phyloP scores from a whole-genome alignment of 2,888 invertebrate species.

The Mylabris sibirica region DNA sequence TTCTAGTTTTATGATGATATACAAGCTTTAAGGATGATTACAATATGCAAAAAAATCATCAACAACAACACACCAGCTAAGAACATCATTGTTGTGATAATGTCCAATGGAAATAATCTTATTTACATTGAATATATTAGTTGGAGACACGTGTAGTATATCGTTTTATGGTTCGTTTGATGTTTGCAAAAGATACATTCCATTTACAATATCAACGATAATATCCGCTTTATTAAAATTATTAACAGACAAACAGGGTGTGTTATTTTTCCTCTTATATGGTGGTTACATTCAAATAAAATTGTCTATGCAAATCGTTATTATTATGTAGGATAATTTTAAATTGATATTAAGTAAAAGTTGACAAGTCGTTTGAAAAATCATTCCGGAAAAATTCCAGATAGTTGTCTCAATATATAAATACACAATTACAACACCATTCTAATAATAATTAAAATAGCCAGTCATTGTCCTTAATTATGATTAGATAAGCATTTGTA shows the following conservation, averaged over 20 bases:
- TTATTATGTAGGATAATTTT: slow-evolving; percentile 5
- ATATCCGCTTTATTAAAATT: slow-evolving; percentile 7
- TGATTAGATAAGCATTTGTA: not conserved
- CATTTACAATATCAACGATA: not conserved
- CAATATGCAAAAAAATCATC: slow-evolving; percentile 15
- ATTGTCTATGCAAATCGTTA: not conserved
- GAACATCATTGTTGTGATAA: slow-evolving; percentile 8
- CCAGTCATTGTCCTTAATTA: slow-evolving; percentile 14
- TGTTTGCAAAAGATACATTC: not conserved
- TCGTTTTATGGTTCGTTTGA: slow-evolving; percentile 11
- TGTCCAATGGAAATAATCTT: not conserved
- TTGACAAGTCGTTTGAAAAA: not conserved
- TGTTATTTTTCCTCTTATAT: not conserved
- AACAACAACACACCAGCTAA: slow-evolving; percentile 16
- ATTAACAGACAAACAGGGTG: not conserved
- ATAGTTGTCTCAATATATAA: not conserved
- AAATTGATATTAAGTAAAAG: not conserved
- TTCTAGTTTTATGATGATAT: slow-evolving; percentile 22
- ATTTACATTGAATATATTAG: slow-evolving; percentile 12
- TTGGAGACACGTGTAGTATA: slow-evolving; percentile 6
- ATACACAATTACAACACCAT: not conserved
- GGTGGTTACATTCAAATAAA: not conserved
- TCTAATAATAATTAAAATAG: slow-evolving; percentile 1
- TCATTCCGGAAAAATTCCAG: slow-evolving; percentile 8
- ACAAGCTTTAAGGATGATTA: not conserved